Base-by-base conservation (phyloP, 1,140 invertebrate genomes). In the Drosophila miranda region DNA sequence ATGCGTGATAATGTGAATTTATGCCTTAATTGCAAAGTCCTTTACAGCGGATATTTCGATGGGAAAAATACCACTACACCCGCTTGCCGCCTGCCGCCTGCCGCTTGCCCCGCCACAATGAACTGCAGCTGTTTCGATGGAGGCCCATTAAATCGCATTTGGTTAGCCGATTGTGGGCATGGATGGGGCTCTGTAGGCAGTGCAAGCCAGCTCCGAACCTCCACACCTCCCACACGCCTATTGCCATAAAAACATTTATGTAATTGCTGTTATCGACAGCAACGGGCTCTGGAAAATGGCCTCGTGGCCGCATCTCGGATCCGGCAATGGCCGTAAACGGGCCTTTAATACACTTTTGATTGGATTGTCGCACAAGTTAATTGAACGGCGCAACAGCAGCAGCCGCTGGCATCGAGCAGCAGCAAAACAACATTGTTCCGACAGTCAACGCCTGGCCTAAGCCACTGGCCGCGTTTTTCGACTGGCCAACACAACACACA, bases 291-390 rank as follows among this genome's bases (percentile, higher is more conserved):
- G 42, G 56, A 62, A 78, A 81, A 84, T 86, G 60, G 81, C 34
- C 62, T 59, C 66, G 82, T 58, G 23, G 58, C 46, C 62, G 63
- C 42, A 42, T 54, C 62, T 48, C 30, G 63, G 44, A 48, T 48
- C 42, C 34, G 64, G 28, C 64, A 50, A 54, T 49, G 51, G 58
- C 14, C 71, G 61, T 78, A 69, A 84, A 75, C 80, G 82, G 66
- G 42, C 69, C 75, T 78, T 86, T 86, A 86, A 86, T 87, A 86
- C 82, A 86, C 82, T 87, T 87, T 86, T 86, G 82, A 86, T 86
- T 86, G 82, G 82, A 86, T 87, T 87, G 82, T 88, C 82, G 82
- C 83, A 78, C 82, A 82, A 86, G 82, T 86, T 86, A 86, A 86
- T 86, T 86, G 82, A 88, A 88, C 83, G 62, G 51, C 69, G 63